phyloP scores from a whole-genome alignment of 2,113 vertebrate species.

The Dasyornis broadbenti region DNA sequence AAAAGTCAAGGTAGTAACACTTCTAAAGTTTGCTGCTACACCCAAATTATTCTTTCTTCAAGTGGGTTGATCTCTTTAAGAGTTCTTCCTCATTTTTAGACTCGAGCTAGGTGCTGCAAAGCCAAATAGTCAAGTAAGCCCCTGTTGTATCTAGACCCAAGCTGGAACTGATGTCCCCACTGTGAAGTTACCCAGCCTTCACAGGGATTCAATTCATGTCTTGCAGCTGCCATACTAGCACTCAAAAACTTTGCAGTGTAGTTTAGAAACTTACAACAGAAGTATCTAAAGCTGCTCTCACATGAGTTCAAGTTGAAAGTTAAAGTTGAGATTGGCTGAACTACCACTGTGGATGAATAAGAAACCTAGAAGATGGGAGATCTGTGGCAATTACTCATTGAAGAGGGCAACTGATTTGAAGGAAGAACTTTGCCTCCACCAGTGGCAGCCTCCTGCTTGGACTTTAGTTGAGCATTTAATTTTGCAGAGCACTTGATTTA shows the following conservation, averaged over 20 bases:
- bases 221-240: background rate
- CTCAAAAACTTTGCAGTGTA: background rate
- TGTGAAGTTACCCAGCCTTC: background rate
- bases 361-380: background rate
- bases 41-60: background rate
- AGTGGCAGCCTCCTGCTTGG: background rate
- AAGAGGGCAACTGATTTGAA: background rate
- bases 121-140: background rate
- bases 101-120: background rate
- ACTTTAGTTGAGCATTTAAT: background rate
- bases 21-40: background rate
- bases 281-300: background rate
- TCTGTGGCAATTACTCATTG: background rate
- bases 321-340: background rate
- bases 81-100: background rate
- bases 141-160: background rate
- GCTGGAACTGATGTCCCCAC: background rate
- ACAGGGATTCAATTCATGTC: background rate
- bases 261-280: background rate
- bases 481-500: background rate
- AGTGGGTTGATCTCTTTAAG: background rate
- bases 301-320: background rate
- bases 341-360: background rate
- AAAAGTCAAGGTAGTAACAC: background rate
- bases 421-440: background rate